A percentile compares a stretch with the other conserved stretches of the same genome.
phyloP scores from a whole-genome alignment of 92 coral and sea anemone species.

The Epizoanthus stellaris region DNA sequence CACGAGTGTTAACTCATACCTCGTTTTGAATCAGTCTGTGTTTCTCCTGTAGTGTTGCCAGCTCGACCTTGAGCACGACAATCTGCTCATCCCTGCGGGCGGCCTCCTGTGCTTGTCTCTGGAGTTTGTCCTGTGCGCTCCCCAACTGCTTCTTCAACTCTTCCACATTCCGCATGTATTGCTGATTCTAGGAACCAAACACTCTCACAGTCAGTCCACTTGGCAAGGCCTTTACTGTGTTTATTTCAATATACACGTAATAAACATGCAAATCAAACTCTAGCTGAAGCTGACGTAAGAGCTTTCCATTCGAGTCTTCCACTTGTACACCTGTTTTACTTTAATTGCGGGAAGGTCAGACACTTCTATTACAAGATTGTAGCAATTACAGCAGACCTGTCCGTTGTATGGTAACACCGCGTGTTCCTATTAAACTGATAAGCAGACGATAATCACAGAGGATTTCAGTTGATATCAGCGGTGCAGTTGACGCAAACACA shows the following conservation, averaged over 20 bases:
- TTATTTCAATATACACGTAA: no score
- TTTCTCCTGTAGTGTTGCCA: slow-evolving; percentile 94
- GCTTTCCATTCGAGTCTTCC: not conserved
- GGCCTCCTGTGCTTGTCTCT: slow-evolving; percentile 78
- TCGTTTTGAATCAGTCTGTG: slow-evolving; percentile 85
- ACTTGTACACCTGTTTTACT: not conserved
- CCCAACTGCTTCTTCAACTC: slow-evolving; percentile 80
- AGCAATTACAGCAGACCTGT: not conserved
- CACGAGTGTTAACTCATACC: slow-evolving; percentile 54
- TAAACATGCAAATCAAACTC: no score
- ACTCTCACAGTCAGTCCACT: not conserved
- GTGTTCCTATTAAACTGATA: no score
- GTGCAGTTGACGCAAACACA: no score
- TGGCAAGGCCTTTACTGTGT: no score
- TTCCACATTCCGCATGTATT: slow-evolving; percentile 68
- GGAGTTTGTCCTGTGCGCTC: slow-evolving; percentile 80
- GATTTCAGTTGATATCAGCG: no score
- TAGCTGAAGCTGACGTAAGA: no score
- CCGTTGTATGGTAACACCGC: no score
- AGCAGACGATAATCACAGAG: no score
- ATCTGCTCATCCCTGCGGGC: slow-evolving; percentile 85
- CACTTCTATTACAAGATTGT: no score
- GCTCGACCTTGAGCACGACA: slow-evolving; percentile 90
- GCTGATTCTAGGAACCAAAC: slow-evolving; percentile 67
- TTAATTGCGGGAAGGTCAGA: no score